Evolutionary conservation across 2,888 invertebrate species (phyloP), one percentile per base, ranked within the genome.

Genomic region (Ormia ochracea): DNA sequence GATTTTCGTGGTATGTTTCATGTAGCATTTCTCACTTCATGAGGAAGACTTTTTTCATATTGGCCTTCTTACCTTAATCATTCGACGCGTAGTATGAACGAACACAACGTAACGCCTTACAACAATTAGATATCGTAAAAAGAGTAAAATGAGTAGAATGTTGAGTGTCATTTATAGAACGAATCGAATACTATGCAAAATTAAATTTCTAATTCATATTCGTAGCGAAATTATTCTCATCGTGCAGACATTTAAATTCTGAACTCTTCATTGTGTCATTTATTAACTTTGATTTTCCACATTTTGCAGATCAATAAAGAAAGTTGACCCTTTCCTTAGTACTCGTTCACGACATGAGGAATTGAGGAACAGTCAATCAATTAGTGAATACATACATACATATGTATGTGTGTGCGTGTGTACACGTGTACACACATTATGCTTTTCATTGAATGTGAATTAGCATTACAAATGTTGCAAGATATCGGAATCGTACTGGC

Each of bases 221-320:
- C 52, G 21, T 31, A 52, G 14, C 5, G 38, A 50, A 61, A 61
- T 14, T 21, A 28, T 50, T 50, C 38, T 12, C 10, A 26, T 41
- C 38, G 3, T 9, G 17, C 14, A 19, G 9, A 23, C 17, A 38
- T 28, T 56, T 65, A 5, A 65, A 38, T 48, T 58, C 48, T 14
- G 38, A 65, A 59, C 41, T 38, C 48, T 65, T 61, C 45, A 33
- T 48, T 36, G 61, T 76, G 72, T 80, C 68, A 76, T 66, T 76
- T 66, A 80, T 80, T 80, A 80, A 80, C 66, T 76, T 63, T 75
- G 79, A 75, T 76, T 80, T 68, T 59, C 9, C 48, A 66, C 31
- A 48, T 56, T 21, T 56, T 66, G 61, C 2, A 38, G 76, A 36
- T 80, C 76, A 80, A 76, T 72, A 14, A 68, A 59, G 31, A 50